Evolutionary conservation across 2,797 vertebrate genomes (phyloP), one percentile per base, ranked within the genome.

Genomic region (Sylvilagus floridanus): DNA sequence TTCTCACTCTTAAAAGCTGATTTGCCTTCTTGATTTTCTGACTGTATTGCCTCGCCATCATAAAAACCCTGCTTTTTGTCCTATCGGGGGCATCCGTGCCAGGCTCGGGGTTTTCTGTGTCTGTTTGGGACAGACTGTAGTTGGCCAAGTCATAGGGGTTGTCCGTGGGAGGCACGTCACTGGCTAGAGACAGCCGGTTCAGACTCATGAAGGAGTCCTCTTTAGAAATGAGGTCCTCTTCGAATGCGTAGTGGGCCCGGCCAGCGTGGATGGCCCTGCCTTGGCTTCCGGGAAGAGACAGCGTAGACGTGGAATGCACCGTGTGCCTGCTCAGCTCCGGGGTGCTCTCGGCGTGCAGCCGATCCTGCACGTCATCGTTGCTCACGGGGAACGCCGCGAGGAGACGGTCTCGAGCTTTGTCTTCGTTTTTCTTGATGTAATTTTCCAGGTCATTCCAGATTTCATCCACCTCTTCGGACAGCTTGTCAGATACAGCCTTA

Each of bases 11-110:
- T 96, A 99, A 98, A 97, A 99, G 98, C 90, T 99, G 99, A 94
- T 99, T 99, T 91, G 99, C 99, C 96, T 99, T 99, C 98, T 99
- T 99, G 97, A 99, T 99, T 98, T 99, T 99, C 97, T 99, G 99
- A 97, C 99, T 99, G 92, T 99, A 99, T 83, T 99, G 99, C 69
- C 99, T 98, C 5, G 99, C 99, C 99, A 99, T 99, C 95, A 99
- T 98, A 96, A 99, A 99, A 88, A 99, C 99, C 62, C 99, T 98
- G 97, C 98, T 99, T 96, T 99, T 99, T 10, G 98, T 98, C 97
- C 99, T 99, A 90, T 99, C 99, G 50, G 97, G 97, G 78, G 98
- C 94, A 2, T 99, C 99, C 90, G 98, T 32, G 16, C 98, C 97
- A 66, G 98, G 98, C 95, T 99, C 99, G 50, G 98, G 35, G 17